Conservation (phyloP, 2,113 vertebrate genomes). For the Tursiops truncatus region DNA sequence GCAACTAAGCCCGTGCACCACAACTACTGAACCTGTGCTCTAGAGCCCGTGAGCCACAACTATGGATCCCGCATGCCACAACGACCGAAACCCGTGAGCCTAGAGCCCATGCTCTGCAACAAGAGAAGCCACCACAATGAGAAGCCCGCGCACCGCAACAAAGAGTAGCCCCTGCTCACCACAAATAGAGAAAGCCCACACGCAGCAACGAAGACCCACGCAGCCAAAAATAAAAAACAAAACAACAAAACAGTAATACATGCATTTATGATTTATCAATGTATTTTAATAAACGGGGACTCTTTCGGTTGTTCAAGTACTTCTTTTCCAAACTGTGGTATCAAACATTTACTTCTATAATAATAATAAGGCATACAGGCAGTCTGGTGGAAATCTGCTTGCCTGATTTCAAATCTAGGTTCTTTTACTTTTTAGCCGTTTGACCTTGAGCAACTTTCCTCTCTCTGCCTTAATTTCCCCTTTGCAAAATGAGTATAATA, state of each 20-base stretch:
- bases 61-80: too few relatives aligned
- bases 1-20: too few relatives aligned
- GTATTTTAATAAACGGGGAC: slow-evolving; percentile 6
- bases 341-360: neutral
- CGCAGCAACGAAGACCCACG: too few relatives aligned
- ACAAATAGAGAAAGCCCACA: too few relatives aligned
- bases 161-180: too few relatives aligned
- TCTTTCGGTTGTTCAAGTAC: neutral
- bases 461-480: neutral
- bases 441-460: neutral
- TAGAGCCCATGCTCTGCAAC: too few relatives aligned
- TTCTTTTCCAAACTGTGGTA: neutral
- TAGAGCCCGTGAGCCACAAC: too few relatives aligned
- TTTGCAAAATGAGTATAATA: slow-evolving; percentile 5
- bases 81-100: too few relatives aligned
- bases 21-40: too few relatives aligned
- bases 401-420: slow-evolving; percentile 4
- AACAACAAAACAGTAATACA: neutral
- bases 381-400: neutral
- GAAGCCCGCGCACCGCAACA: too few relatives aligned
- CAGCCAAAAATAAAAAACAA: too few relatives aligned
- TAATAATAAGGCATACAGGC: neutral
- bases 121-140: too few relatives aligned
- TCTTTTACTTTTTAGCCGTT: slow-evolving; percentile 24
- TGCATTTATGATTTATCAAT: neutral